Evolutionary conservation across 2,888 invertebrate species (phyloP), one percentile per base, ranked within the genome.

Genomic region (Rotaria macrura): DNA sequence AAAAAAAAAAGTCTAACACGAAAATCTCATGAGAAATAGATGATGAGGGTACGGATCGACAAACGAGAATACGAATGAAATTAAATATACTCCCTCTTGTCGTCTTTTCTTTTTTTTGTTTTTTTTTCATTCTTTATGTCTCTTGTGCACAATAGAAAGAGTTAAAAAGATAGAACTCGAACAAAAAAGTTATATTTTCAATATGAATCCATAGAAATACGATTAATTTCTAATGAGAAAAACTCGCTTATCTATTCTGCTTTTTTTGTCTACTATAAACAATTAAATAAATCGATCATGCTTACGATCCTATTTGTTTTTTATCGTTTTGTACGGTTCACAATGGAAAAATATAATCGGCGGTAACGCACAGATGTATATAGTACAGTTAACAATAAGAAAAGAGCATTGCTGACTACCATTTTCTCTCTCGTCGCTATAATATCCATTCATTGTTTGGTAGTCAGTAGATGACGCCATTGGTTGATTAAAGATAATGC

Each of bases 41-140:
- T 65, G 65, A 65, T 65, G 65, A 65, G 65, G 65, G n/a, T 65
- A 65, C 65, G 14, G 65, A 65, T 65, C 65, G 65, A 34, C 65
- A 65, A 65, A 65, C 65, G 65, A 65, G 65, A 65, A 29, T 65
- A 65, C 14, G 65, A 65, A 65, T 65, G 65, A 65, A 65, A 65
- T 65, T 65, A 65, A 65, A 65, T 65, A 65, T 29, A 65, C 65
- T 65, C 65, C 65, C 65, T 29, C 65, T 65, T 65, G 65, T 65
- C 65, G 49, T 49, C 14, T 65, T 34, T 65, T 65, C 65, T 34
- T 17, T 10, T 65, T 34, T 65, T 14, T 65, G 0, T 65, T 65
- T 29, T 65, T 29, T 52, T 52, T 52, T 52, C 52, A 49, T 49
- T 49, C 49, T 14, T 43, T 65, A 34, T 65, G 65, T 65, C 65